Conservation (phyloP, 2,888 invertebrate species). For the Lamellibrachia satsuma region DNA sequence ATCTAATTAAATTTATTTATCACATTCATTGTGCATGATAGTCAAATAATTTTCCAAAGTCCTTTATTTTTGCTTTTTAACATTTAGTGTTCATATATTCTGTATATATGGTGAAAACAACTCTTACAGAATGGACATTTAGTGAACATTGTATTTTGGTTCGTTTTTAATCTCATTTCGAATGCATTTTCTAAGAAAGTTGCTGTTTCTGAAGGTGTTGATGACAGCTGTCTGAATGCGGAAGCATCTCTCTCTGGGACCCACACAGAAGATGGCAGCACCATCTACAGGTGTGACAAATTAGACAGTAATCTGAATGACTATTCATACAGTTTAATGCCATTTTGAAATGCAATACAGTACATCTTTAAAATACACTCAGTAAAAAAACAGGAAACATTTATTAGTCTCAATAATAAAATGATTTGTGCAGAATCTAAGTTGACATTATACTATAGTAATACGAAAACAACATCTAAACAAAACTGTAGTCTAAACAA, state of each 20-base stretch:
- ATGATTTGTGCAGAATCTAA: no score
- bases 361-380: not conserved
- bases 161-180: not conserved
- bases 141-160: not conserved
- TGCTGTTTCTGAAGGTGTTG: not conserved
- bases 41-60: not conserved
- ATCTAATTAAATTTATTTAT: not conserved
- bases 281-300: not conserved
- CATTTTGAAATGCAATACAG: not conserved
- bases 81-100: not conserved
- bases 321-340: not conserved
- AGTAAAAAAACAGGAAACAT: no score
- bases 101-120: not conserved
- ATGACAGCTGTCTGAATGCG: not conserved
- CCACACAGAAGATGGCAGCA: slow-evolving; percentile 7
- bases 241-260: not conserved
- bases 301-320: not conserved
- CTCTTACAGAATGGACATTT: not conserved
- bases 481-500: no score
- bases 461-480: no score
- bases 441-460: no score
- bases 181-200: not conserved
- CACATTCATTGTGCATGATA: not conserved
- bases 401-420: no score
- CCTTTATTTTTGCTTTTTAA: not conserved